These are phyloP conservation scores for Choreutis nemorana DNA, from an alignment of 2,888 invertebrate genomes.

Conservation along the genomic window DNA sequence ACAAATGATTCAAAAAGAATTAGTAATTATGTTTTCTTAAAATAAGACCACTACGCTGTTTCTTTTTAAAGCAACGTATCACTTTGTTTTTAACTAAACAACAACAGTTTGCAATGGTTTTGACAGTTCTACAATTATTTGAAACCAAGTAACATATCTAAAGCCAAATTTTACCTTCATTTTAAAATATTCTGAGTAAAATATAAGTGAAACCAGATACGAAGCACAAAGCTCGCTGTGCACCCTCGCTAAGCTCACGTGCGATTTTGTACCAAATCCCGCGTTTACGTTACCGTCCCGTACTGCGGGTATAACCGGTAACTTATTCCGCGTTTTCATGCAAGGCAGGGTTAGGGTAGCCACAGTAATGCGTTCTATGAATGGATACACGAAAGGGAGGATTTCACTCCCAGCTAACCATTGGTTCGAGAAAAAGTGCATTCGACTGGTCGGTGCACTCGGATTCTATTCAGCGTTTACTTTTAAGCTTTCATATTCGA, in stretches of 20 bases:
- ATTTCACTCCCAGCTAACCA: constrained; percentile 50
- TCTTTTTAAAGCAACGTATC: too few relatives aligned
- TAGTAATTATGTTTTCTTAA: too few relatives aligned
- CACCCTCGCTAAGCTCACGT: constrained; percentile 33
- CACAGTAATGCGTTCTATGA: constrained; percentile 55
- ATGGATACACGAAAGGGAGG: constrained; percentile 47
- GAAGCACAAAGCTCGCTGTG: constrained; percentile 35
- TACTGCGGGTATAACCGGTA: constrained; percentile 39
- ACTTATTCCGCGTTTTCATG: constrained; percentile 40
- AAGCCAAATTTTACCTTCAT: too few relatives aligned
- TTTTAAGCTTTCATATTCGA: constrained; percentile 6
- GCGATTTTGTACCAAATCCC: constrained; percentile 41
- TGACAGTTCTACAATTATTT: too few relatives aligned
- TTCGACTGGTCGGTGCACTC: constrained; percentile 14
- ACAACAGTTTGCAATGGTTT: too few relatives aligned
- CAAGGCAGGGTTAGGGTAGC: constrained; percentile 29
- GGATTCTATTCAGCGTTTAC: constrained; percentile 8
- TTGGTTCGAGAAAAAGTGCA: constrained; percentile 38
- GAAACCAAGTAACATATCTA: too few relatives aligned
- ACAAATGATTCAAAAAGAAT: too few relatives aligned
- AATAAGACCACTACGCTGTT: too few relatives aligned
- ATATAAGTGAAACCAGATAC: too few relatives aligned
- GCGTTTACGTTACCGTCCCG: constrained; percentile 40
- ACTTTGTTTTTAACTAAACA: too few relatives aligned
- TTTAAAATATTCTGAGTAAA: too few relatives aligned